A percentile compares a stretch with the other conserved stretches of the same genome.
Evolutionary conservation across 2,113 vertebrate genomes (phyloP).

Genomic region (Oncorhynchus mykiss): DNA sequence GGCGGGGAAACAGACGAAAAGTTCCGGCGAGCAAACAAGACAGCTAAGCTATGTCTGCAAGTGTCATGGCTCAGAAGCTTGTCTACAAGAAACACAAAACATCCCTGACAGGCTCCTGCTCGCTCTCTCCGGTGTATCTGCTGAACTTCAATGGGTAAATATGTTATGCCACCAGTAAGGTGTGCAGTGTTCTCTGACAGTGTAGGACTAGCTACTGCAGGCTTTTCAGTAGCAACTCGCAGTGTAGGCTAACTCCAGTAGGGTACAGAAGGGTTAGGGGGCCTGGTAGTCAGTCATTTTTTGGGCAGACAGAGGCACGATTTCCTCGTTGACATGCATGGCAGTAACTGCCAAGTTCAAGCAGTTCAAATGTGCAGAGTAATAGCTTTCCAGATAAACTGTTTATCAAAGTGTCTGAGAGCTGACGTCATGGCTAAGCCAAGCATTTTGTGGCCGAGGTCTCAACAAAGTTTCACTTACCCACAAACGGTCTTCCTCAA

Average conservation of each 20-base stretch:
- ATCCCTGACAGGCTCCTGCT: background rate
- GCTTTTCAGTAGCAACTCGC: background rate
- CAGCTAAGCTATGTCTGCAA: background rate
- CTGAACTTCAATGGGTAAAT: background rate
- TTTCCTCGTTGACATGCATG: slow-evolving; percentile 9
- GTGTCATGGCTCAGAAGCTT: background rate
- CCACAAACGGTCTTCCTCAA: too few relatives aligned
- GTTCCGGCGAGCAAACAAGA: background rate
- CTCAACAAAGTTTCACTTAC: slow-evolving; percentile 4
- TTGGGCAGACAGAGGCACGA: background rate
- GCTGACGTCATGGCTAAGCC: slow-evolving; percentile 48
- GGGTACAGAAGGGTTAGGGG: background rate
- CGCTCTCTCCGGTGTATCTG: too few relatives aligned
- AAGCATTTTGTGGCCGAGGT: slow-evolving; percentile 20
- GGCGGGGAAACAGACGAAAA: background rate
- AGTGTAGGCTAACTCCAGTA: background rate
- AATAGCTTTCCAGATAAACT: slow-evolving; percentile 27
- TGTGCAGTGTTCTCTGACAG: background rate
- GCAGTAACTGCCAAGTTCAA: background rate
- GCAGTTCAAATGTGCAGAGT: slow-evolving; percentile 31
- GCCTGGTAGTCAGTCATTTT: too few relatives aligned
- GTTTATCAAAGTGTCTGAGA: slow-evolving; percentile 55
- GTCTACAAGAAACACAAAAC: background rate
- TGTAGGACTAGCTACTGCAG: background rate
- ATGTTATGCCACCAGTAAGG: background rate